Conservation (phyloP, 2,888 invertebrate genomes). For the Apomyelois bistriatella region DNA sequence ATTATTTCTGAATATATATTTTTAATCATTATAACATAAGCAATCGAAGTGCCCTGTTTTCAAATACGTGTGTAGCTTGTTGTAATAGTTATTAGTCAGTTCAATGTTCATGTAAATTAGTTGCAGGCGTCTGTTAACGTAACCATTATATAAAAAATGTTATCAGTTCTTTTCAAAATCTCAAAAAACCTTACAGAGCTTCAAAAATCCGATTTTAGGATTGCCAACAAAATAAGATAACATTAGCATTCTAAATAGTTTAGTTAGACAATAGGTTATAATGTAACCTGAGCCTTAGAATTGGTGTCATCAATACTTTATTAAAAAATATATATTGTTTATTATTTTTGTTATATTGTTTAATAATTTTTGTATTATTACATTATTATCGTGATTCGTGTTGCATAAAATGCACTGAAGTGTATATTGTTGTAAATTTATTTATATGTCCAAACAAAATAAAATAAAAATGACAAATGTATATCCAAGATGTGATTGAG, state of each 20-base stretch:
- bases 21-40: neutral
- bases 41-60: constrained; percentile 15
- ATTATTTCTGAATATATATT: no score
- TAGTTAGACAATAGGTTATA: constrained; percentile 18
- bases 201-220: constrained; percentile 61
- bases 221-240: constrained; percentile 44
- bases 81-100: constrained; percentile 61
- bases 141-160: constrained; percentile 24
- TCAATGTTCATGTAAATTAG: constrained; percentile 49
- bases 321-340: neutral
- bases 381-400: no score
- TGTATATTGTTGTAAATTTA: no score
- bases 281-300: constrained; percentile 21
- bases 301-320: constrained; percentile 24
- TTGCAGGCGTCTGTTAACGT: constrained; percentile 32
- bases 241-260: constrained; percentile 30
- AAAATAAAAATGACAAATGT: no score
- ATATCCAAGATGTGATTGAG: no score
- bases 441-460: no score
- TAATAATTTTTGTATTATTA: no score
- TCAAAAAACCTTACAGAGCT: constrained; percentile 51
- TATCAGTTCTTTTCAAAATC: constrained; percentile 26
- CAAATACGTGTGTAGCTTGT: constrained; percentile 40
- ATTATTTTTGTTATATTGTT: neutral
- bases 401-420: no score